Evolutionary conservation across 2,888 invertebrate species (phyloP).

Genomic region (Drosophila mercatorum): DNA sequence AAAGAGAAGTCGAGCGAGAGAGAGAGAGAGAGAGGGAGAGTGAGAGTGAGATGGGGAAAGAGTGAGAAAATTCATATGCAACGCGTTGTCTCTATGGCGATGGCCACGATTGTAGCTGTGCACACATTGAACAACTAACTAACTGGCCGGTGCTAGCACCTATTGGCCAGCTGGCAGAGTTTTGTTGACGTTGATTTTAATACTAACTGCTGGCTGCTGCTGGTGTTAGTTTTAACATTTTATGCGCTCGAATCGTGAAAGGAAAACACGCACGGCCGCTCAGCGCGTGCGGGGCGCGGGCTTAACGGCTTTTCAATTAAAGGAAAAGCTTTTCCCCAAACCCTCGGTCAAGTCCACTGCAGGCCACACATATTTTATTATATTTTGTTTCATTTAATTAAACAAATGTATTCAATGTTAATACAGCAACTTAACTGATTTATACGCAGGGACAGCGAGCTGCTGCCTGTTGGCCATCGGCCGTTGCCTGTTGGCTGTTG

Average conservation of each 20-base stretch:
- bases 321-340: conserved; percentile 61
- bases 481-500: too few species aligned
- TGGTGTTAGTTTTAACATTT: conserved; percentile 58
- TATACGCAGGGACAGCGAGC: conserved; percentile 35
- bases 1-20: neutral
- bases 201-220: conserved; percentile 35
- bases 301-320: conserved; percentile 66
- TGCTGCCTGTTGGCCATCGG: neutral
- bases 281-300: conserved; percentile 11
- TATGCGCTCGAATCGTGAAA: conserved; percentile 60
- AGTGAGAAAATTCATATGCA: conserved; percentile 32
- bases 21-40: neutral
- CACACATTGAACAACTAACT: conserved; percentile 26
- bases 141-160: conserved; percentile 30
- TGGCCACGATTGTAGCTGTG: conserved; percentile 16
- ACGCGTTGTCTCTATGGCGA: conserved; percentile 1
- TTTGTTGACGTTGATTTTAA: conserved; percentile 63
- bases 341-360: neutral
- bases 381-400: conserved; percentile 73
- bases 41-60: neutral
- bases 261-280: conserved; percentile 33
- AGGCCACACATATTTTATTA: conserved; percentile 51
- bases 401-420: conserved; percentile 79
- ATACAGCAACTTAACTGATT: conserved; percentile 79
- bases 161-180: conserved; percentile 11